Evolutionary conservation across 2,113 vertebrate genomes (phyloP).

Genomic region (Hassar affinis): DNA sequence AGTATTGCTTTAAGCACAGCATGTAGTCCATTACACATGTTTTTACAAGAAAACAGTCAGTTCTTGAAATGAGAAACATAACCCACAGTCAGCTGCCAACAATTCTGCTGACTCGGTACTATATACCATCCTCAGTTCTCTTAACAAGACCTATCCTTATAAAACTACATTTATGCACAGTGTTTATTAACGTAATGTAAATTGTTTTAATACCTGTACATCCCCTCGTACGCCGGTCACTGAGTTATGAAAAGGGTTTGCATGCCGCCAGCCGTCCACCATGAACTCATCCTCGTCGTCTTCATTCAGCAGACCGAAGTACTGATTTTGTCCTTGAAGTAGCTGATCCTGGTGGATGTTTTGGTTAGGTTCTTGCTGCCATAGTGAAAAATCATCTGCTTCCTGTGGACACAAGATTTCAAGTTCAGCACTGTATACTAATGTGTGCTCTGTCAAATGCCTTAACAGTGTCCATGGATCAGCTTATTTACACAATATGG

Average conservation of each 20-base stretch:
- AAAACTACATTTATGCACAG: neutral
- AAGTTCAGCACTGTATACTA: neutral
- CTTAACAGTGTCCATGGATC: neutral
- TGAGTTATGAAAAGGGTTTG: conserved; percentile 37
- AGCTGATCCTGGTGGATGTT: conserved; percentile 41
- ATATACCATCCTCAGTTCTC: neutral
- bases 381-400: conserved; percentile 21
- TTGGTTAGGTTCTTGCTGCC: conserved; percentile 32
- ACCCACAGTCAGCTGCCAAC: neutral
- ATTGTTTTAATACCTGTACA: conserved; percentile 35
- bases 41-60: neutral
- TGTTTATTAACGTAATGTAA: neutral
- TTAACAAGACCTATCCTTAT: neutral
- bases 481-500: neutral
- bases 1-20: neutral
- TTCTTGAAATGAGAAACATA: conserved; percentile 4
- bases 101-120: neutral
- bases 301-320: conserved; percentile 21
- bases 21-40: neutral
- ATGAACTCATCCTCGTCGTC: conserved; percentile 45
- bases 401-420: conserved; percentile 40
- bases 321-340: conserved; percentile 25
- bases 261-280: conserved; percentile 35
- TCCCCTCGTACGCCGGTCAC: conserved; percentile 10
- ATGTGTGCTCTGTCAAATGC: neutral